A percentile compares a stretch with the other conserved stretches of the same genome.
Evolutionary conservation across 2,113 vertebrate genomes (phyloP).

Genomic region (Xyrauchen texanus): DNA sequence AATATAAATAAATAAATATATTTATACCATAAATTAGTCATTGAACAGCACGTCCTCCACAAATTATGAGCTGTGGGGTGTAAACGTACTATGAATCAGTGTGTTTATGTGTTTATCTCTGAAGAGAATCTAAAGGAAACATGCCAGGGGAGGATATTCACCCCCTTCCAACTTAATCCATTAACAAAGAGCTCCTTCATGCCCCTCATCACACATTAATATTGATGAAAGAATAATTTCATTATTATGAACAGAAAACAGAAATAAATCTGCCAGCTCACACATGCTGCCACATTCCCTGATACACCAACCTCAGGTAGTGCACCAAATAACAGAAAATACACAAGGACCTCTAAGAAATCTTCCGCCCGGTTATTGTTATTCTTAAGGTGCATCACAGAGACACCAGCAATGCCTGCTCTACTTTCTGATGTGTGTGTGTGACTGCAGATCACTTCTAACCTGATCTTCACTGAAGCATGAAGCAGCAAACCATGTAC

Average conservation of each 20-base stretch:
- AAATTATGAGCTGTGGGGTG: conserved; percentile 5
- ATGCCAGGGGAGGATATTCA: not conserved
- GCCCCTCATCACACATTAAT: not conserved
- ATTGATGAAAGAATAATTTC: conserved; percentile 16
- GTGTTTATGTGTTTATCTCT: conserved; percentile 7
- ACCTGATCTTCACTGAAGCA: conserved; percentile 24
- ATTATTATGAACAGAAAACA: not conserved
- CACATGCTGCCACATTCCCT: not conserved
- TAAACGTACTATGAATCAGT: conserved; percentile 10
- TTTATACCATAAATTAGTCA: conserved; percentile 9
- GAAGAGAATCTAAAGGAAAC: not conserved
- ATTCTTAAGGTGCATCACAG: not conserved
- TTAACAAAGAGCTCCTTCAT: not conserved
- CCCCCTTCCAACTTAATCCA: not conserved
- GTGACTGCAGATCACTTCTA: not conserved
- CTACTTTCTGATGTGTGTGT: conserved; percentile 2
- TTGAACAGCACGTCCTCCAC: conserved; percentile 21
- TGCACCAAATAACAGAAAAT: not conserved
- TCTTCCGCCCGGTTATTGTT: not conserved
- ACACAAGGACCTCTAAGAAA: not conserved
- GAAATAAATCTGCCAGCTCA: not conserved
- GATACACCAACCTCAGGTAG: not conserved
- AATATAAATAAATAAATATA: not conserved
- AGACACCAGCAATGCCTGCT: not conserved
- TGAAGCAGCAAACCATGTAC: conserved; percentile 6